Percentiles rank a stretch among this genome's conserved stretches.
phyloP scores from a whole-genome alignment of 2,888 invertebrate genomes.

The Acanthosepion pharaonis region DNA sequence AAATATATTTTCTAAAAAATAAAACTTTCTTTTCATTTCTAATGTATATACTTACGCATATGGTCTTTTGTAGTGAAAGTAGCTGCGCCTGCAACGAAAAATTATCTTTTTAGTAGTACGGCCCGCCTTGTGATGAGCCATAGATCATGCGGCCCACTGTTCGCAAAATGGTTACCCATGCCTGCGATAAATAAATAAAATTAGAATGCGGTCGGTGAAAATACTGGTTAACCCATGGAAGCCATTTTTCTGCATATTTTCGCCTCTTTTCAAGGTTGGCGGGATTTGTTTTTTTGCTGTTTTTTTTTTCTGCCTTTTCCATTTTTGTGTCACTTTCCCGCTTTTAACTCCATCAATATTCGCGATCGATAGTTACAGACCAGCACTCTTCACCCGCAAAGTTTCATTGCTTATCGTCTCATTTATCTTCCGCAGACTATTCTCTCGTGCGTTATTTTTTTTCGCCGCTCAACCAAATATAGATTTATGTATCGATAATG shows the following conservation, averaged over 20 bases:
- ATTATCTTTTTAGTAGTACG: no score
- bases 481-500: constrained; percentile 14
- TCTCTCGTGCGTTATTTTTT: not conserved
- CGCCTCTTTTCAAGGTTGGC: constrained; percentile 15
- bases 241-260: constrained; percentile 7
- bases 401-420: not conserved
- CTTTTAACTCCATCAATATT: not conserved
- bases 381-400: not conserved
- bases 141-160: no score
- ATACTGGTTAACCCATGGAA: not conserved
- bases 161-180: no score
- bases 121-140: no score
- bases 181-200: not conserved
- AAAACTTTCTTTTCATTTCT: no score
- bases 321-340: not conserved
- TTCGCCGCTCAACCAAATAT: not conserved
- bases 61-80: no score
- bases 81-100: no score
- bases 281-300: not conserved
- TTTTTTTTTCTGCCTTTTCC: not conserved
- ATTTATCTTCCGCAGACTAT: not conserved
- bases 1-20: no score
- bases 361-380: not conserved
- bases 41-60: no score
- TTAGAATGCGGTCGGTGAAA: not conserved